phyloP scores from a whole-genome alignment of 2,888 invertebrate genomes.

The Zygothrica quintamaculata region DNA sequence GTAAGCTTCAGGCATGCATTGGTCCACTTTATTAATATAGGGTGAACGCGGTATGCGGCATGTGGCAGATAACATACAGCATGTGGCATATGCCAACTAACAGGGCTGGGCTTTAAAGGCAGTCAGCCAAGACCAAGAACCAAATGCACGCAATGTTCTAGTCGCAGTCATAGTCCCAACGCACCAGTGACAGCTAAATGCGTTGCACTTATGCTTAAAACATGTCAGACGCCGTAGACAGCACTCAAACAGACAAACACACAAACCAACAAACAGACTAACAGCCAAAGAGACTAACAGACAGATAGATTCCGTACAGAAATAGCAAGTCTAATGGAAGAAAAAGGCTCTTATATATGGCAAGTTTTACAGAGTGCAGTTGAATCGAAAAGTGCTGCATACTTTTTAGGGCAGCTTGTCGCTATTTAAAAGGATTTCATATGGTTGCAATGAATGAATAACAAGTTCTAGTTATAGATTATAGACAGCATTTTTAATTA shows the following conservation, averaged over 20 bases:
- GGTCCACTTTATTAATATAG: constrained; percentile 60
- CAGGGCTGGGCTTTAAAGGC: constrained; percentile 55
- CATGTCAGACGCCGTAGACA: constrained; percentile 74
- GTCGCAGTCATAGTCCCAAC: constrained; percentile 30
- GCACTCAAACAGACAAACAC: constrained; percentile 60
- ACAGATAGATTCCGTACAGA: constrained; percentile 23
- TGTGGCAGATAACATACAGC: neutral
- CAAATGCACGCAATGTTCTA: constrained; percentile 18
- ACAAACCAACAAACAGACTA: constrained; percentile 15
- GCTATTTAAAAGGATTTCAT: constrained; percentile 17
- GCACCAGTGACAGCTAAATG: constrained; percentile 75
- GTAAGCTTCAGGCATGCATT: constrained; percentile 29
- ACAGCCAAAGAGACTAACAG: constrained; percentile 1
- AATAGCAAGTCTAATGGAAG: constrained; percentile 27
- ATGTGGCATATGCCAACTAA: neutral
- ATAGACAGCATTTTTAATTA: constrained; percentile 14
- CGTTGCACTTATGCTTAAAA: constrained; percentile 79
- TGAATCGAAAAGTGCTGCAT: constrained; percentile 35
- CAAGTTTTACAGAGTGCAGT: constrained; percentile 21
- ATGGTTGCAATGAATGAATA: constrained; percentile 12
- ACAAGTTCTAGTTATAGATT: constrained; percentile 24
- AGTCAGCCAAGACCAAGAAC: constrained; percentile 58
- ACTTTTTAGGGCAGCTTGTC: constrained; percentile 28
- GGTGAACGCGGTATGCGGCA: neutral
- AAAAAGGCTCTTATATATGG: neutral